Evolutionary conservation across 2,888 invertebrate genomes (phyloP).

Genomic region (Pasiphila rectangulata): DNA sequence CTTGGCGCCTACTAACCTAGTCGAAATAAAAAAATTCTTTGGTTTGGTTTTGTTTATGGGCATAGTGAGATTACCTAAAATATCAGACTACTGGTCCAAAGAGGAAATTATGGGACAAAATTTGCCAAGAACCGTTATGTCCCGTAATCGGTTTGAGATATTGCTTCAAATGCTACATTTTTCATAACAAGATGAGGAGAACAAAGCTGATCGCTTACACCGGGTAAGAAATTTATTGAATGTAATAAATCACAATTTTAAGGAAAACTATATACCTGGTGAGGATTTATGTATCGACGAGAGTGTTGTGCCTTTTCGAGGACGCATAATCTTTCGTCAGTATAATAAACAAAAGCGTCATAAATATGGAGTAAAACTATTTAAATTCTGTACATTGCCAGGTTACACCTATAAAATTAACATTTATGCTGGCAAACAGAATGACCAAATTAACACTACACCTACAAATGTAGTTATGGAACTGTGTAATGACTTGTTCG

Average conservation of each 20-base stretch:
- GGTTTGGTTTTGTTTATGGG: not conserved
- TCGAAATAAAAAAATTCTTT: too few species aligned
- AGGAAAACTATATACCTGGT: slow-evolving; percentile 36
- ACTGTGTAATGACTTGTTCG: not conserved
- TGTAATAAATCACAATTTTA: slow-evolving; percentile 32
- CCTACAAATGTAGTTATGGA: too few species aligned
- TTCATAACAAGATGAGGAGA: too few species aligned
- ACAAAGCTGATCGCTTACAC: not conserved
- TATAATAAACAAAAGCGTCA: slow-evolving; percentile 39
- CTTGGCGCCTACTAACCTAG: too few species aligned
- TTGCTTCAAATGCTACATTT: too few species aligned
- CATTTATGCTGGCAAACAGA: too few species aligned
- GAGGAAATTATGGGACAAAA: not conserved
- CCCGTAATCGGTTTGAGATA: too few species aligned
- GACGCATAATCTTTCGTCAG: slow-evolving; percentile 38
- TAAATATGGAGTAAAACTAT: slow-evolving; percentile 39
- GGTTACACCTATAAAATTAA: slow-evolving; percentile 43
- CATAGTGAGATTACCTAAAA: not conserved
- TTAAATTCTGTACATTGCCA: slow-evolving; percentile 41
- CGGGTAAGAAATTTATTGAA: not conserved
- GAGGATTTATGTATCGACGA: slow-evolving; percentile 41
- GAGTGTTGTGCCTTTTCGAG: slow-evolving; percentile 37
- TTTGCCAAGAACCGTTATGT: not conserved
- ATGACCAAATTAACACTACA: slow-evolving; percentile 27
- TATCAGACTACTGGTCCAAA: not conserved